These are phyloP conservation scores for Cydia pomonella DNA, from an alignment of 1,140 invertebrate genomes.

Conservation along the genomic window DNA sequence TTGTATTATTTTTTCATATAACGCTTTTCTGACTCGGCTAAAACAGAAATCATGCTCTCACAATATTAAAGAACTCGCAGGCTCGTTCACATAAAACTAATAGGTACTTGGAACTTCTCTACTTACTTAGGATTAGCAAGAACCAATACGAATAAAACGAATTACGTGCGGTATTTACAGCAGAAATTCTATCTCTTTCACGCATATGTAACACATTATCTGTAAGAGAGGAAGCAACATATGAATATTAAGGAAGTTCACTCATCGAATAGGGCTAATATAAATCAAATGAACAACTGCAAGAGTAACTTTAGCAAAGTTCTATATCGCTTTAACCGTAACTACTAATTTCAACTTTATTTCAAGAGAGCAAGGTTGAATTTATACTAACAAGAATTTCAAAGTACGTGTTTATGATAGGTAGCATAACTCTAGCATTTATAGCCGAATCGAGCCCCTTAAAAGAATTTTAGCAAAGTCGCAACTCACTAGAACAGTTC, in stretches of 20 bases:
- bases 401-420: background rate
- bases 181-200: background rate
- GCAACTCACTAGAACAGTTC: background rate
- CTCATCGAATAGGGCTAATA: background rate
- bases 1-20: no score
- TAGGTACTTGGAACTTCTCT: no score
- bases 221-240: background rate
- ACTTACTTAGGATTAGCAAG: no score
- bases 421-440: background rate
- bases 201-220: background rate
- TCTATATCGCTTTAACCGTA: background rate
- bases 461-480: background rate
- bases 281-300: slow-evolving; percentile 4
- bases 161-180: background rate
- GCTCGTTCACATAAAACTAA: no score
- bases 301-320: background rate
- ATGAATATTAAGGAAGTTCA: background rate
- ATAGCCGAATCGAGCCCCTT: background rate
- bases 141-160: no score
- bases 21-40: no score
- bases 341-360: background rate
- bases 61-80: no score
- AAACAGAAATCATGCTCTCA: no score
- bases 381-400: background rate
- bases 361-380: background rate